Conservation (phyloP, 2,888 invertebrate genomes). For the Phalangium opilio region DNA sequence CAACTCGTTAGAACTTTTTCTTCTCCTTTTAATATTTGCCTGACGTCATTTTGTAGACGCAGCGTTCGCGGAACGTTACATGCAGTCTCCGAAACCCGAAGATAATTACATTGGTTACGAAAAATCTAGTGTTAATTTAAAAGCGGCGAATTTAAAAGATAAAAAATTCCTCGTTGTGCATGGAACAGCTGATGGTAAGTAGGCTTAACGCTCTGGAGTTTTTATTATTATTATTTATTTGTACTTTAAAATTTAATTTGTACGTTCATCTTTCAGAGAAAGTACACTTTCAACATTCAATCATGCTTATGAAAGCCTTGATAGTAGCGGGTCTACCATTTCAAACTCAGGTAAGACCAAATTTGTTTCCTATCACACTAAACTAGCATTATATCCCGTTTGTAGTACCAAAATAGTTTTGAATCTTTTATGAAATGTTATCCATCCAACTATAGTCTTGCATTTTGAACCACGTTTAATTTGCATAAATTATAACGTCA, state of each 20-base stretch:
- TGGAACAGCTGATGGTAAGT: constrained; percentile 65
- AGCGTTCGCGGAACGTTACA: constrained; percentile 87
- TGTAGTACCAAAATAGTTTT: too few relatives aligned
- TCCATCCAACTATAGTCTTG: too few relatives aligned
- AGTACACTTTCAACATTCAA: constrained; percentile 89
- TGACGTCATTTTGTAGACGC: constrained; percentile 50
- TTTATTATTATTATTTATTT: too few relatives aligned
- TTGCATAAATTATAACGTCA: too few relatives aligned
- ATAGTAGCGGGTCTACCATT: constrained; percentile 74
- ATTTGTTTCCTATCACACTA: too few relatives aligned
- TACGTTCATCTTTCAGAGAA: constrained; percentile 40
- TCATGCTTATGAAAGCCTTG: constrained; percentile 75
- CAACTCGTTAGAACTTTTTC: too few relatives aligned
- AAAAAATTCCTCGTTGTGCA: constrained; percentile 82
- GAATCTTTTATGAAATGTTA: too few relatives aligned
- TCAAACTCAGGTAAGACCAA: constrained; percentile 71
- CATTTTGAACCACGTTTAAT: too few relatives aligned
- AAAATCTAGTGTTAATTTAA: constrained; percentile 72
- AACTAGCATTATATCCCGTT: too few relatives aligned
- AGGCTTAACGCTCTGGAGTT: too few relatives aligned
- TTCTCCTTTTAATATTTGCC: too few relatives aligned
- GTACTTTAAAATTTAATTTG: too few relatives aligned
- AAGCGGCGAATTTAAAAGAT: constrained; percentile 69
- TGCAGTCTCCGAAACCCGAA: constrained; percentile 78
- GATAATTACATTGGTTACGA: constrained; percentile 82